Base-by-base conservation (phyloP, 2,113 vertebrate species). In the Malurus melanocephalus region DNA sequence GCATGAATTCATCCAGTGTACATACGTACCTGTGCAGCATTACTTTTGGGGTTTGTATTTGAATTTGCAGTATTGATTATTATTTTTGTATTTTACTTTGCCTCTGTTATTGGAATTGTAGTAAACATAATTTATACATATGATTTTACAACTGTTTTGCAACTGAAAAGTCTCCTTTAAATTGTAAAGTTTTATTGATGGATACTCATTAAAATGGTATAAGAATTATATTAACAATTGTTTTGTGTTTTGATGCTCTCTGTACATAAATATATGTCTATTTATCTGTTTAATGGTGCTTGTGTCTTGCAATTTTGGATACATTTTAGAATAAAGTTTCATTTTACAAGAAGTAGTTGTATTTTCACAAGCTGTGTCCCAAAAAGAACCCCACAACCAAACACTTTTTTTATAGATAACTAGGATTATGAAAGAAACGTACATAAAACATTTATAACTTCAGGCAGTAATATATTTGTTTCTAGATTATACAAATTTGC, bases 261-360 rank as follows among this genome's bases (percentile, higher is more conserved):
- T 95, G 87, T 96, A 96, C 48, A 96, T 94, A 97, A 82, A 93
- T 92, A 95, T 92, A 95, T 95, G 92, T 87, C 84, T 97, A 71
- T 96, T 95, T 96, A 94, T 93, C 93, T 96, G 64, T 96, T 95
- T 93, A 96, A 85, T 94, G 82, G 92, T 95, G 88, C 77, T 90
- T 95, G 81, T 96, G 91, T 94, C 94, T 96, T 96, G 64, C 77
- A 92, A 93, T 96, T 97, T 97, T 96, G 71, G 91, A 94, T 94
- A 96, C 72, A 93, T 95, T 96, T 96, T 97, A 97, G 93, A 96
- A 96, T 95, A 97, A 97, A 95, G 80, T 95, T 96, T 95, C 90
- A 96, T 96, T 96, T 96, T 95, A 89, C 85, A 95, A 96, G 94
- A 95, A 94, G 86, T 61, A 93, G 55, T 95, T 94, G 95, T 90